Conservation (phyloP, 2,113 vertebrate species). For the Xenopus borealis region DNA sequence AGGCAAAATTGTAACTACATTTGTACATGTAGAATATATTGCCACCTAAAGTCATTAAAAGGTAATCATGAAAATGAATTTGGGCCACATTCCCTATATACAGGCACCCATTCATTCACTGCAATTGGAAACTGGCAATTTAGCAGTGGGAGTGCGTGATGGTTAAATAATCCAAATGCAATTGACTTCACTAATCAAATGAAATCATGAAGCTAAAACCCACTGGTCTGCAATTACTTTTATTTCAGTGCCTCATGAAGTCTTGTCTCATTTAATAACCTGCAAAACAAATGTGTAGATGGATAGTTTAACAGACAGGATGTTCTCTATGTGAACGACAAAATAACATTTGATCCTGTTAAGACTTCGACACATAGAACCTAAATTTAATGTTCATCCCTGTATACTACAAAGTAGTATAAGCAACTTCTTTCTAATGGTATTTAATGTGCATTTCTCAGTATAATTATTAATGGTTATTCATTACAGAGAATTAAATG, state of each 20-base stretch:
- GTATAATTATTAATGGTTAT: too few relatives aligned
- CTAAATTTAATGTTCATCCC: too few relatives aligned
- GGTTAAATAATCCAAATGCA: background rate
- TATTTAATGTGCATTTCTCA: too few relatives aligned
- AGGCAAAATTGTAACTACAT: background rate
- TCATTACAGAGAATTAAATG: too few relatives aligned
- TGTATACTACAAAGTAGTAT: too few relatives aligned
- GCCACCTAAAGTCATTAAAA: background rate
- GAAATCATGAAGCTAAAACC: background rate
- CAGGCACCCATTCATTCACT: conserved; percentile 18
- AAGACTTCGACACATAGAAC: too few relatives aligned
- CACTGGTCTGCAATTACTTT: background rate
- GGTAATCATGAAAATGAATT: background rate
- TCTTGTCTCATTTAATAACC: too few relatives aligned
- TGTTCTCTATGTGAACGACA: too few relatives aligned
- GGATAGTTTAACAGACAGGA: too few relatives aligned
- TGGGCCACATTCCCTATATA: conserved; percentile 12
- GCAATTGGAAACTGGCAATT: background rate
- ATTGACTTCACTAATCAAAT: background rate
- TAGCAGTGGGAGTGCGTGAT: background rate
- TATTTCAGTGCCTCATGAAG: background rate
- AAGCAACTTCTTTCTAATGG: too few relatives aligned
- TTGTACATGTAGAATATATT: background rate
- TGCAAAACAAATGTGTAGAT: too few relatives aligned
- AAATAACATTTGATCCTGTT: too few relatives aligned